phyloP scores from a whole-genome alignment of 2,888 invertebrate species.

The Myopa tessellatipennis region DNA sequence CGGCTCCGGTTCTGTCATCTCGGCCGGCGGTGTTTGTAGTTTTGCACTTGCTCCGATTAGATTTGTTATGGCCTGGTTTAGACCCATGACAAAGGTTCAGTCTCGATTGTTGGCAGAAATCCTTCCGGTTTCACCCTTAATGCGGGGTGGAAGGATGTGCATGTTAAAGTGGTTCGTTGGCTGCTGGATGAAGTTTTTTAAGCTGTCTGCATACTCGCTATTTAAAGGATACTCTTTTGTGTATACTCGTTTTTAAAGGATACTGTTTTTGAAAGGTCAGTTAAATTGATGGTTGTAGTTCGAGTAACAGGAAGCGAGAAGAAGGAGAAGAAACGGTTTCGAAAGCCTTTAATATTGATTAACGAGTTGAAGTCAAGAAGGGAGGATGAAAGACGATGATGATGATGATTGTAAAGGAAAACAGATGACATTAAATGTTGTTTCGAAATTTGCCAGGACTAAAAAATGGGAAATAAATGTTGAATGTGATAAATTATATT shows the following conservation, averaged over 20 bases:
- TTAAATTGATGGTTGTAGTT: not conserved
- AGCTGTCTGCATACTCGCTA: not conserved
- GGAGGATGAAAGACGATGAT: too few relatives aligned
- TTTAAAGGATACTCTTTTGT: too few relatives aligned
- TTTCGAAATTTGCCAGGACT: too few relatives aligned
- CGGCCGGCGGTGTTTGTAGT: slow-evolving; percentile 37
- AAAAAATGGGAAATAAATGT: too few relatives aligned
- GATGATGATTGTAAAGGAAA: too few relatives aligned
- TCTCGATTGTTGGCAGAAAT: slow-evolving; percentile 7
- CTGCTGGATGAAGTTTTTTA: too few relatives aligned
- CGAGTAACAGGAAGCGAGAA: not conserved
- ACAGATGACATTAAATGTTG: too few relatives aligned
- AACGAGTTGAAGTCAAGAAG: not conserved
- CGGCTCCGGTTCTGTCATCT: not conserved
- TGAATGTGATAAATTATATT: too few relatives aligned
- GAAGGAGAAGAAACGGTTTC: not conserved
- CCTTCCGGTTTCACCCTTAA: slow-evolving; percentile 14
- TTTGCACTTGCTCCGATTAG: slow-evolving; percentile 45
- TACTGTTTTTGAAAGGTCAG: not conserved
- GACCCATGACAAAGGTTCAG: not conserved
- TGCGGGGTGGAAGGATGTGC: too few relatives aligned
- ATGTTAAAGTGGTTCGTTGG: too few relatives aligned
- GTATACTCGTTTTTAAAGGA: not conserved
- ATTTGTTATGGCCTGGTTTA: slow-evolving; percentile 10
- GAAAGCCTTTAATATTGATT: not conserved